Conservation (phyloP, 2,797 vertebrate genomes). For the Hapalemur alaotrensis region DNA sequence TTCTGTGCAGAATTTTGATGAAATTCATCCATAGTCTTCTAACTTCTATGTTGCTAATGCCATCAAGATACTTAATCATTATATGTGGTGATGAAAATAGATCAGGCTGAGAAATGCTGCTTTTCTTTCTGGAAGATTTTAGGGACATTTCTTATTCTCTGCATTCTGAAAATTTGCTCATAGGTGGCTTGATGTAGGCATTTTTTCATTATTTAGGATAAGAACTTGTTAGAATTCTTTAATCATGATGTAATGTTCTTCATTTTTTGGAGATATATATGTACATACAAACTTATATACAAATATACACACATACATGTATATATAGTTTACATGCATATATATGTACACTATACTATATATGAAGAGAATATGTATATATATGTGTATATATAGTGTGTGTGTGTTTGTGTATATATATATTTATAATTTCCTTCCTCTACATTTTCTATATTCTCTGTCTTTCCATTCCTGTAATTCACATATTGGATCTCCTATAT, state of each 20-base stretch:
- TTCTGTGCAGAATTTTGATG: background rate
- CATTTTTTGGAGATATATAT: background rate
- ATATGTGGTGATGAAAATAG: background rate
- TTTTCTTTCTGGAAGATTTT: background rate
- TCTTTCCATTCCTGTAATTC: background rate
- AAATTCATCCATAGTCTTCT: background rate
- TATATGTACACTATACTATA: background rate
- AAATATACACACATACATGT: background rate
- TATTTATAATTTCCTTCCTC: background rate
- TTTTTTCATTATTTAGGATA: background rate
- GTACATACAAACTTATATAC: background rate
- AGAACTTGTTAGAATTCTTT: background rate
- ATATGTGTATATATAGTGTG: background rate
- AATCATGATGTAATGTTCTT: background rate
- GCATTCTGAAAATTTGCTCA: background rate
- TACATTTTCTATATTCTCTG: background rate
- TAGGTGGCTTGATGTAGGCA: fast-evolving
- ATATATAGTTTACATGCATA: background rate
- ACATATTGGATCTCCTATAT: background rate
- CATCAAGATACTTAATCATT: background rate
- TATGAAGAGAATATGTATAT: background rate
- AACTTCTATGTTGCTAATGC: background rate
- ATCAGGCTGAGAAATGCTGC: background rate
- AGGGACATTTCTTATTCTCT: background rate
- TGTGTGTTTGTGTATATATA: background rate